Percentiles rank a stretch among this genome's conserved stretches.
These are phyloP conservation scores for Lochmaea capreae DNA, from an alignment of 2,888 invertebrate genomes.

Conservation along the genomic window DNA sequence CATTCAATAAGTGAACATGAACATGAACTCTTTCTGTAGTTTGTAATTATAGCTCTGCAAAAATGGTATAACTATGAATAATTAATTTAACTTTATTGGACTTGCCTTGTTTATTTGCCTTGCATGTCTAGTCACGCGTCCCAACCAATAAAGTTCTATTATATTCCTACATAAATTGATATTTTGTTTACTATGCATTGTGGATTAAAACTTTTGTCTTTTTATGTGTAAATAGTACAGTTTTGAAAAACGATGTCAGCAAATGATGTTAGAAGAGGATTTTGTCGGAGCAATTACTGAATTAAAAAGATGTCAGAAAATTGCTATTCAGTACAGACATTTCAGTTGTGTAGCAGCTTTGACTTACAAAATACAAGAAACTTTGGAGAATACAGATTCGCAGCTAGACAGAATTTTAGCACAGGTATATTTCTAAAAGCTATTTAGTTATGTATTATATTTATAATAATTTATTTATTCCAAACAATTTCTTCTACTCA, in stretches of 20 bases:
- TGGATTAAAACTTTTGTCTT: too few species aligned
- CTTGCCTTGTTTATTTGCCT: too few species aligned
- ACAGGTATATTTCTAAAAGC: slow-evolving; percentile 67
- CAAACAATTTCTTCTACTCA: too few species aligned
- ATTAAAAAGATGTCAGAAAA: slow-evolving; percentile 87
- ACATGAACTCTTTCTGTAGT: too few species aligned
- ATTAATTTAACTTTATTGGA: too few species aligned
- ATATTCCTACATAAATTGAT: too few species aligned
- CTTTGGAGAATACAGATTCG: slow-evolving; percentile 90
- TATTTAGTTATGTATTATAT: background rate
- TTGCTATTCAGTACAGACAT: slow-evolving; percentile 85
- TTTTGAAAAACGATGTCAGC: slow-evolving; percentile 86
- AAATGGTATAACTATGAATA: too few species aligned
- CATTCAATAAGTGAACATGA: too few species aligned
- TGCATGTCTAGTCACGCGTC: too few species aligned
- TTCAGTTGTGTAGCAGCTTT: slow-evolving; percentile 93
- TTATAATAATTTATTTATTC: slow-evolving; percentile 3
- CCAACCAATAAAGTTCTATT: too few species aligned
- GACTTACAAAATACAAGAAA: slow-evolving; percentile 88
- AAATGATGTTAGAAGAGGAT: slow-evolving; percentile 84
- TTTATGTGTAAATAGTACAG: slow-evolving; percentile 70
- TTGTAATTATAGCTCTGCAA: too few species aligned
- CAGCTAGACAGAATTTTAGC: slow-evolving; percentile 89
- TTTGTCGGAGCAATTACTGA: slow-evolving; percentile 92
- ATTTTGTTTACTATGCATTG: too few species aligned